Evolutionary conservation across 2,888 invertebrate species (phyloP).

Genomic region (Euplagia quadripunctaria): DNA sequence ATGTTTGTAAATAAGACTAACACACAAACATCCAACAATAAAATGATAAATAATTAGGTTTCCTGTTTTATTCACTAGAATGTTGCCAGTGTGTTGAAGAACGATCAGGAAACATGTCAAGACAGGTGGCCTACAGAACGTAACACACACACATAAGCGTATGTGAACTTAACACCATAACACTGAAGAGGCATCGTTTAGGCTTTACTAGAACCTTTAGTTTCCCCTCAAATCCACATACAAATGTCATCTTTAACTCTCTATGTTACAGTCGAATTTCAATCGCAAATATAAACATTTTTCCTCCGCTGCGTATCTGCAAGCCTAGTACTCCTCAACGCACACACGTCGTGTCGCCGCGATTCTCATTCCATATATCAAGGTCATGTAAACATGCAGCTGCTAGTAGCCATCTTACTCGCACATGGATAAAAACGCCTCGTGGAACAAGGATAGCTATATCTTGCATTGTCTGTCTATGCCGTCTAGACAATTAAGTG

Average conservation of each 20-base stretch:
- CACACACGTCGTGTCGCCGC: constrained; percentile 75
- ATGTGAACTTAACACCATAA: constrained; percentile 43
- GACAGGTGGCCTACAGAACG: constrained; percentile 57
- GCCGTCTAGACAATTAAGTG: constrained; percentile 69
- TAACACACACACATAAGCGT: constrained; percentile 45
- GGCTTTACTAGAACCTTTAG: constrained; percentile 45
- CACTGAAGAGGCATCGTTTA: constrained; percentile 49
- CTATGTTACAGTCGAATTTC: constrained; percentile 44
- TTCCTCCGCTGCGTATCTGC: constrained; percentile 66
- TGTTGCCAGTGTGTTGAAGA: constrained; percentile 31
- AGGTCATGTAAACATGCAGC: constrained; percentile 77
- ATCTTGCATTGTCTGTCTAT: constrained; percentile 53
- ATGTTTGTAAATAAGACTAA: not conserved
- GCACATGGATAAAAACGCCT: constrained; percentile 45
- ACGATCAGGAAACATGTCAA: constrained; percentile 38
- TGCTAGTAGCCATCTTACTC: constrained; percentile 63
- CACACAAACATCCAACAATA: constrained; percentile 7
- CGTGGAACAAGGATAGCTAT: constrained; percentile 61
- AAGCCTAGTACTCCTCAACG: constrained; percentile 76
- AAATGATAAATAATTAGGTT: constrained; percentile 11
- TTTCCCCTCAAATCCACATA: constrained; percentile 32
- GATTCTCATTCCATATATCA: constrained; percentile 78
- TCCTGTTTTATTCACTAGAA: constrained; percentile 14
- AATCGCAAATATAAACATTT: constrained; percentile 22
- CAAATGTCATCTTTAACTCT: constrained; percentile 35